Conservation (phyloP, 2,797 vertebrate species). For the Florisuga fusca region DNA sequence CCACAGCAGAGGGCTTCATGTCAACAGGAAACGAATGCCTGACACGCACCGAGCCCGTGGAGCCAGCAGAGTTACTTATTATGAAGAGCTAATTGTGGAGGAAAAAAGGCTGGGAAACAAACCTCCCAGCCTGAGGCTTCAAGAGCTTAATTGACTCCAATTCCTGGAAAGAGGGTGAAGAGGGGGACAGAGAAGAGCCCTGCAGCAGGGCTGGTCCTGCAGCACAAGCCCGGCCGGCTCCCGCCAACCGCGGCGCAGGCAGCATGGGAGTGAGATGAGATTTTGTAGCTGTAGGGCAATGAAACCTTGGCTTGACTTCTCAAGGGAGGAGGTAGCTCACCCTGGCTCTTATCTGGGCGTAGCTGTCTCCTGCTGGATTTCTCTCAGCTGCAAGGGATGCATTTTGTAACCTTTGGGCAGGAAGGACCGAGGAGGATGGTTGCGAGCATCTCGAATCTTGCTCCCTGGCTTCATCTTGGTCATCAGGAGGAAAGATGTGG, state of each 20-base stretch:
- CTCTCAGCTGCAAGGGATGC: background rate
- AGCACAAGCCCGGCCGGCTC: background rate
- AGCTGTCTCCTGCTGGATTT: background rate
- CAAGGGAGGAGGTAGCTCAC: background rate
- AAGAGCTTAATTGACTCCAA: background rate
- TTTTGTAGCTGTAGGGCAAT: background rate
- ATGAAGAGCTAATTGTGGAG: background rate
- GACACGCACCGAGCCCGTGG: background rate
- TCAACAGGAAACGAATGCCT: constrained; percentile 3
- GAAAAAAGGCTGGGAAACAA: background rate
- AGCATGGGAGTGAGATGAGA: background rate
- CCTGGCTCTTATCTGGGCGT: background rate
- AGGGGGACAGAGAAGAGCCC: background rate
- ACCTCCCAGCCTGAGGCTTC: background rate
- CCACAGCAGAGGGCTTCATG: background rate
- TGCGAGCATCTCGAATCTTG: background rate
- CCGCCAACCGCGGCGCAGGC: fast-evolving
- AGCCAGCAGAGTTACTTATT: background rate
- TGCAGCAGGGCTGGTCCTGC: background rate
- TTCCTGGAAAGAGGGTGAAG: constrained; percentile 33
- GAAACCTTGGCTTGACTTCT: background rate
- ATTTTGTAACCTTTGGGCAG: background rate
- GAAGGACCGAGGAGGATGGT: background rate
- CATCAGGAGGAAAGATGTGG: background rate
- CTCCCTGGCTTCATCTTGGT: background rate